Percentiles rank a stretch among this genome's conserved stretches.
phyloP scores from a whole-genome alignment of 2,113 vertebrate species.

The Connochaetes taurinus region DNA sequence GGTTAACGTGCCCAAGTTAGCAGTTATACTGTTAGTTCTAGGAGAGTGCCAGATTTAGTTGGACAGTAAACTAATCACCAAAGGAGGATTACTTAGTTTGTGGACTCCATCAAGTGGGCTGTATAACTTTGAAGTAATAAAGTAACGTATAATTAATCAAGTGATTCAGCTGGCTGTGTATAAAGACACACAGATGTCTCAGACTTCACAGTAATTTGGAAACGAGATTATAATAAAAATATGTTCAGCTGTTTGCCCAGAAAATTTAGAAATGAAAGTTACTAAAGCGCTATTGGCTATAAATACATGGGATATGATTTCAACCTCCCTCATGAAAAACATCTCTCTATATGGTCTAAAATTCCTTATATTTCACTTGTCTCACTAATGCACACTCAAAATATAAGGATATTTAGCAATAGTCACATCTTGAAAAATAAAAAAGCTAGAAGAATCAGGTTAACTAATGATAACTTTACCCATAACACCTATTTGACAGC shows the following conservation, averaged over 20 bases:
- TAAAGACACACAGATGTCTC: constrained; percentile 27
- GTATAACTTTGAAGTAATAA: not conserved
- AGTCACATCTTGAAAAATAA: not conserved
- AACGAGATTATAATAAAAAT: constrained; percentile 39
- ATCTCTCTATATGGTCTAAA: not conserved
- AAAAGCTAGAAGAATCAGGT: not conserved
- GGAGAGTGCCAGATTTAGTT: not conserved
- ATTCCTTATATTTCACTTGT: not conserved
- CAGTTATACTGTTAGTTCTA: not conserved
- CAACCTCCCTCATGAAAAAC: not conserved
- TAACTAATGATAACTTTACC: not conserved
- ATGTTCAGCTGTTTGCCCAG: constrained; percentile 34
- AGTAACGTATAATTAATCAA: constrained; percentile 16
- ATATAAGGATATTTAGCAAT: not conserved
- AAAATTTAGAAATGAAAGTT: constrained; percentile 25
- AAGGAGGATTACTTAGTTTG: not conserved
- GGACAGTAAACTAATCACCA: not conserved
- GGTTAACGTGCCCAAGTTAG: not conserved
- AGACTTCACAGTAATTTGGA: constrained; percentile 24
- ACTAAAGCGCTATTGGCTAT: not conserved
- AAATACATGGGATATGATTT: not conserved
- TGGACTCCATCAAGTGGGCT: not conserved
- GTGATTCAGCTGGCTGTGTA: not conserved
- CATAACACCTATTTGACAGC: not conserved
- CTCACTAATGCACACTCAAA: not conserved